Percentiles rank a stretch among this genome's conserved stretches.
Conservation (phyloP, 2,888 invertebrate species). For the Cistogaster globosa region DNA sequence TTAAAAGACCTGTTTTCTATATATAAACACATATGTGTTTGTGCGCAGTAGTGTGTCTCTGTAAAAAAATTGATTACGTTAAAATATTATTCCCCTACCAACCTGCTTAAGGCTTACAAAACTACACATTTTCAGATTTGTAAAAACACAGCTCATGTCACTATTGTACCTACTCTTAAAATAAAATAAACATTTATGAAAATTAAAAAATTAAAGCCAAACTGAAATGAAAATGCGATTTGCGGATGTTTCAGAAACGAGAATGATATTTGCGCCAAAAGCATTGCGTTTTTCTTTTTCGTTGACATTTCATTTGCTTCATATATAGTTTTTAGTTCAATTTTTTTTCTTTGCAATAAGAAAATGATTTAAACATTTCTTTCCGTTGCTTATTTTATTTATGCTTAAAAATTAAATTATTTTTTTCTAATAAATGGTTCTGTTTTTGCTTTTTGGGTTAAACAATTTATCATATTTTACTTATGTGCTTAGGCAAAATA, state of each 20-base stretch:
- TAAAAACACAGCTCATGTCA: conserved; percentile 13
- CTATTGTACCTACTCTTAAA: no score
- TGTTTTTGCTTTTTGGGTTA: neutral
- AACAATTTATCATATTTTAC: no score
- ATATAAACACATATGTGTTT: neutral
- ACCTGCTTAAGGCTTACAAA: conserved; percentile 50
- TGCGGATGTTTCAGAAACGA: conserved; percentile 36
- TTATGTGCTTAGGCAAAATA: no score
- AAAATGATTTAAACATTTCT: conserved; percentile 1
- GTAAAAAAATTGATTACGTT: conserved; percentile 8
- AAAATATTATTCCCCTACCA: conserved; percentile 39
- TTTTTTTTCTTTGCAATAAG: neutral
- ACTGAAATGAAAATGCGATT: conserved; percentile 40
- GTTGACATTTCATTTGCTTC: conserved; percentile 24
- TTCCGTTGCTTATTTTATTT: conserved; percentile 2
- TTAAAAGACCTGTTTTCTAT: conserved; percentile 36
- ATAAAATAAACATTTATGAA: conserved; percentile 24
- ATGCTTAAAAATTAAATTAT: neutral
- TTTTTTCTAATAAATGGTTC: neutral
- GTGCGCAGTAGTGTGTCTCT: neutral
- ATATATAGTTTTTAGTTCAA: neutral
- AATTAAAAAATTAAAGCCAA: neutral
- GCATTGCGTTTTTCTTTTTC: conserved; percentile 21
- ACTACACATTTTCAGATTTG: conserved; percentile 35
- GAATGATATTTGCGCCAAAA: conserved; percentile 46